phyloP scores from a whole-genome alignment of 2,797 vertebrate genomes.

The Brachymystax lenok region DNA sequence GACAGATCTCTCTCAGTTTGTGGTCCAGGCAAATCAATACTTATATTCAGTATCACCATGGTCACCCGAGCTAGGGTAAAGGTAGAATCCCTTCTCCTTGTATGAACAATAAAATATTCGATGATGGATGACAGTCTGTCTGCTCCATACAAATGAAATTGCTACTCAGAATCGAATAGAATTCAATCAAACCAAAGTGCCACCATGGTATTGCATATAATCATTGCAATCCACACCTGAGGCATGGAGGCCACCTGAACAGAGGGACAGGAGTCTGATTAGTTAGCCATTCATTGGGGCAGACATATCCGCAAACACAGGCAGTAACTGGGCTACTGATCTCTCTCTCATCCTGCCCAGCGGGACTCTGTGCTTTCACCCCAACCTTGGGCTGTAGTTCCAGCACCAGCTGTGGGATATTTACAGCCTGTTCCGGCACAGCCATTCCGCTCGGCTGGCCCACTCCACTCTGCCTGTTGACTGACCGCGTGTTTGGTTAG shows the following conservation, averaged over 20 bases:
- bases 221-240: not conserved
- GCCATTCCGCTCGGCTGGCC: conserved; percentile 56
- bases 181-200: conserved; percentile 25
- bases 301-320: conserved; percentile 17
- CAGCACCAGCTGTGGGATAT: conserved; percentile 79
- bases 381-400: conserved; percentile 77
- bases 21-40: conserved; percentile 53
- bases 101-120: conserved; percentile 26
- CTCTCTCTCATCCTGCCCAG: conserved; percentile 57
- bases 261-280: not conserved
- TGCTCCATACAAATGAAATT: conserved; percentile 16
- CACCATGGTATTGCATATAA: not conserved
- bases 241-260: not conserved
- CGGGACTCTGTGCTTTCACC: conserved; percentile 60
- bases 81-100: not conserved
- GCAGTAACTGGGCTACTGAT: conserved; percentile 51
- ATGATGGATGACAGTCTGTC: conserved; percentile 46
- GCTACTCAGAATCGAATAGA: conserved; percentile 16
- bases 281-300: conserved; percentile 14
- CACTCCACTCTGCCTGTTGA: conserved; percentile 29
- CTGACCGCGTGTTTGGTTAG: conserved; percentile 13
- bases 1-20: conserved; percentile 50
- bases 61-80: conserved; percentile 18
- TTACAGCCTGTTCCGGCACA: conserved; percentile 74
- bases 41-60: conserved; percentile 43